Conservation (phyloP, 2,797 vertebrate genomes). For the Sebastes vulpes region DNA sequence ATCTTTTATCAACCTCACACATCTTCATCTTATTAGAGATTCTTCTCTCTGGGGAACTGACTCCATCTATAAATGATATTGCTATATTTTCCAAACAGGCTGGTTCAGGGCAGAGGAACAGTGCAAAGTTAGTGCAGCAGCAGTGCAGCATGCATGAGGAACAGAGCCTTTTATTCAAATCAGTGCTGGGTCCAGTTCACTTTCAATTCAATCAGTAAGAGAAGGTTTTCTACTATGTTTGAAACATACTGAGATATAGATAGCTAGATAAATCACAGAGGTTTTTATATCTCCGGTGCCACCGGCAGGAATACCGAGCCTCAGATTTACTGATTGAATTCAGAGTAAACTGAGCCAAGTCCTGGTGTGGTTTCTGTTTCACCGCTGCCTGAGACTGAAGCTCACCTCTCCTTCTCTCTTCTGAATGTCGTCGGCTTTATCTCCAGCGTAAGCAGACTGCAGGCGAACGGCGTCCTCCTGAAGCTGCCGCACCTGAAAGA, state of each 20-base stretch:
- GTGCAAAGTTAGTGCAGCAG: slow-evolving; percentile 48
- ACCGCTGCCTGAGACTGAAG: background rate
- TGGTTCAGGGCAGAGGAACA: background rate
- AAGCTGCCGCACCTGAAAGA: slow-evolving; percentile 90
- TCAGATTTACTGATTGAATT: background rate
- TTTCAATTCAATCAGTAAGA: background rate
- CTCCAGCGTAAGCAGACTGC: slow-evolving; percentile 94
- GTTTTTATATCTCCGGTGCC: background rate
- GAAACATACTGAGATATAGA: background rate
- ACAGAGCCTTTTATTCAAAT: background rate
- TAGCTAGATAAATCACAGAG: too few species aligned
- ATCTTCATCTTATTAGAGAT: background rate
- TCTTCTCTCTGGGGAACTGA: background rate
- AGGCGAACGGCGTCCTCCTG: slow-evolving; percentile 94
- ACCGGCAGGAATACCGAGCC: background rate
- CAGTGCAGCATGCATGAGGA: slow-evolving; percentile 58
- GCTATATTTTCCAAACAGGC: background rate
- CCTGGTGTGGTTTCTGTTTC: background rate
- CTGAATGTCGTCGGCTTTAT: slow-evolving; percentile 97
- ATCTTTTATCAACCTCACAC: background rate
- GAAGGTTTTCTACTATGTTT: background rate
- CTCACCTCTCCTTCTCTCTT: slow-evolving; percentile 92
- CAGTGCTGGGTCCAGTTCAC: background rate
- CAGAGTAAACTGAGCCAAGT: background rate
- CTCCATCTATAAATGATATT: background rate